Conservation (phyloP, 2,888 invertebrate genomes). For the Thalpophila matura region DNA sequence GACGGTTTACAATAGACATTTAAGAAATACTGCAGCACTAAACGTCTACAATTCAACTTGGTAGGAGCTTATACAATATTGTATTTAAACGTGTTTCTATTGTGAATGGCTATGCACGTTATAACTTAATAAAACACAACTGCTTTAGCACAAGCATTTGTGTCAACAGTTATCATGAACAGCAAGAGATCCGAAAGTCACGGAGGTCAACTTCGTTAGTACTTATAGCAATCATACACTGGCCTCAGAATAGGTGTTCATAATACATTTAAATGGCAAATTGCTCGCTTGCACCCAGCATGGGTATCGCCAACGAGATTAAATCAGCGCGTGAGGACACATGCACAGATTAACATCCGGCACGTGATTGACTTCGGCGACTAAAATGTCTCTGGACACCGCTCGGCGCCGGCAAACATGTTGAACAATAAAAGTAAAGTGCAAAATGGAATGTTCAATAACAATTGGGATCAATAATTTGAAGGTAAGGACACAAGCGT, state of each 20-base stretch:
- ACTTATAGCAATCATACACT: slow-evolving; percentile 29
- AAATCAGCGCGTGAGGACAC: slow-evolving; percentile 69
- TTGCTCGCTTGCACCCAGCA: slow-evolving; percentile 57
- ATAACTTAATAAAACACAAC: slow-evolving; percentile 33
- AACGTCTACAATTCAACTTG: slow-evolving; percentile 6
- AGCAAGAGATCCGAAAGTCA: slow-evolving; percentile 52
- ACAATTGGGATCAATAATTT: slow-evolving; percentile 5
- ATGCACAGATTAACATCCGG: slow-evolving; percentile 74
- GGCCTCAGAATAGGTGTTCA: slow-evolving; percentile 30
- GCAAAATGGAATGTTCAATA: slow-evolving; percentile 5
- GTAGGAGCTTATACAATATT: slow-evolving; percentile 11
- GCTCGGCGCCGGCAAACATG: slow-evolving; percentile 25
- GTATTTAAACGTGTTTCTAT: slow-evolving; percentile 23
- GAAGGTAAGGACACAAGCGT: slow-evolving; percentile 4
- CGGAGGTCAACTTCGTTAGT: slow-evolving; percentile 56
- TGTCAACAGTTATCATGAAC: slow-evolving; percentile 49
- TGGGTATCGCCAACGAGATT: slow-evolving; percentile 62
- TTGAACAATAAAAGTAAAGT: slow-evolving; percentile 4
- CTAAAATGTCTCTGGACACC: slow-evolving; percentile 43
- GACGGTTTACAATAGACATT: slow-evolving; percentile 7
- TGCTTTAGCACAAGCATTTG: slow-evolving; percentile 40
- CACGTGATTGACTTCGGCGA: slow-evolving; percentile 61
- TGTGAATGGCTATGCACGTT: slow-evolving; percentile 32
- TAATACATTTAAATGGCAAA: slow-evolving; percentile 60
- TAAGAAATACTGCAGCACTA: slow-evolving; percentile 20